Percentiles rank a stretch among this genome's conserved stretches.
These are phyloP conservation scores for Chrysogorgia sp. DNA, from an alignment of 92 coral and sea anemone genomes.

Conservation along the genomic window DNA sequence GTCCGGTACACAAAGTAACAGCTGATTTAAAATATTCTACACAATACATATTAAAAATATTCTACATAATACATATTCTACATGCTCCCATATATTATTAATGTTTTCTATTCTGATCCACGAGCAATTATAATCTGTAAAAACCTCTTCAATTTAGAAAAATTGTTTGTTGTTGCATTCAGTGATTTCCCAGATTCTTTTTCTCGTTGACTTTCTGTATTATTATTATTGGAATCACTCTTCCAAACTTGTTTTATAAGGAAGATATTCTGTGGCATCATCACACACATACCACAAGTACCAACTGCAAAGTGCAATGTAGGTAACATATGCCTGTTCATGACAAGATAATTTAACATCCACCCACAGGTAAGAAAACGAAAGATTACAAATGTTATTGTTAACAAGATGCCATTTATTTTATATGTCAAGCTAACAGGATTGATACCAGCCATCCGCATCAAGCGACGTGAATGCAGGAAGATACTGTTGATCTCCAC, in stretches of 20 bases:
- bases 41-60: too few species aligned
- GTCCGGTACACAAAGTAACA: too few species aligned
- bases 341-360: constrained; percentile 71
- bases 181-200: constrained; percentile 25
- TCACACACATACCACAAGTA: constrained; percentile 57
- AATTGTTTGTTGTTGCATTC: not conserved
- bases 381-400: constrained; percentile 72
- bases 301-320: constrained; percentile 60
- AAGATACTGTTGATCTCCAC: constrained; percentile 91
- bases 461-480: constrained; percentile 70
- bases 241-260: constrained; percentile 72
- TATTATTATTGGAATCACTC: constrained; percentile 56
- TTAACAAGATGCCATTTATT: constrained; percentile 65
- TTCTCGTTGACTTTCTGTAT: constrained; percentile 21
- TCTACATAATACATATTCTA: too few species aligned
- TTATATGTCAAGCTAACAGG: constrained; percentile 57
- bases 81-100: too few species aligned
- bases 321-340: constrained; percentile 59
- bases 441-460: constrained; percentile 68
- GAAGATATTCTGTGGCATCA: constrained; percentile 60
- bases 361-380: constrained; percentile 77
- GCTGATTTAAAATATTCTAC: too few species aligned
- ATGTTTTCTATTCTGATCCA: constrained; percentile 20
- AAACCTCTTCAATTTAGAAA: constrained; percentile 8
- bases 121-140: constrained; percentile 27